These are phyloP conservation scores for Ptiloglossa arizonensis DNA, from an alignment of 1,140 invertebrate genomes.

Conservation along the genomic window DNA sequence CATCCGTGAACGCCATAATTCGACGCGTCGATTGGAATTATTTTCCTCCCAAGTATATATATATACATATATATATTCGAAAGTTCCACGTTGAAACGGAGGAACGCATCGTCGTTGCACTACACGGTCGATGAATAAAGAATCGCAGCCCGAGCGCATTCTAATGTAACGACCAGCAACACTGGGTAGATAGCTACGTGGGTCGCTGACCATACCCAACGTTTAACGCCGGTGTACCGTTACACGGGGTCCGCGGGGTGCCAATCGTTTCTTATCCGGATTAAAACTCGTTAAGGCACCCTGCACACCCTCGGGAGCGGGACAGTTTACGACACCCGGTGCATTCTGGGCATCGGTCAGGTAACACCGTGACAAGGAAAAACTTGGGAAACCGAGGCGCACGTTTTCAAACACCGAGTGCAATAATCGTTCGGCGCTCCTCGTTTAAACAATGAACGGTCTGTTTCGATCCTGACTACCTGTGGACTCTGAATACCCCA, in stretches of 20 bases:
- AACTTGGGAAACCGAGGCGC: no score
- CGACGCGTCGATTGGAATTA: no score
- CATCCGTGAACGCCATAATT: no score
- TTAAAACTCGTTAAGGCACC: constrained; percentile 44
- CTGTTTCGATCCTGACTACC: no score
- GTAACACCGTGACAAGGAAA: no score
- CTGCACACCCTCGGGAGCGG: constrained; percentile 16
- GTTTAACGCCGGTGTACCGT: constrained; percentile 35
- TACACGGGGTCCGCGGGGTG: constrained; percentile 26
- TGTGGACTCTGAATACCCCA: no score
- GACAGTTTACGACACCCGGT: constrained; percentile 17
- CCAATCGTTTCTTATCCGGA: constrained; percentile 44
- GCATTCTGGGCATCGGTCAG: no score
- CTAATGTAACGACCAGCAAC: constrained; percentile 17
- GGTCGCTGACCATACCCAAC: constrained; percentile 42
- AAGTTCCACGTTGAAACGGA: background rate
- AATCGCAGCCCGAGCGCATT: constrained; percentile 15
- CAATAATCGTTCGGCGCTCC: no score
- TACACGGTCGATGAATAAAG: constrained; percentile 15
- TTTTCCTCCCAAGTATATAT: background rate
- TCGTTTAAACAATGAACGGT: no score
- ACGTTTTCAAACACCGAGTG: no score
- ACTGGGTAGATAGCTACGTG: constrained; percentile 3
- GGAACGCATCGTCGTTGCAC: background rate
- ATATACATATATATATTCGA: no score